Base-by-base conservation (phyloP, 2,888 invertebrate genomes). In the Acrobasis consociella region DNA sequence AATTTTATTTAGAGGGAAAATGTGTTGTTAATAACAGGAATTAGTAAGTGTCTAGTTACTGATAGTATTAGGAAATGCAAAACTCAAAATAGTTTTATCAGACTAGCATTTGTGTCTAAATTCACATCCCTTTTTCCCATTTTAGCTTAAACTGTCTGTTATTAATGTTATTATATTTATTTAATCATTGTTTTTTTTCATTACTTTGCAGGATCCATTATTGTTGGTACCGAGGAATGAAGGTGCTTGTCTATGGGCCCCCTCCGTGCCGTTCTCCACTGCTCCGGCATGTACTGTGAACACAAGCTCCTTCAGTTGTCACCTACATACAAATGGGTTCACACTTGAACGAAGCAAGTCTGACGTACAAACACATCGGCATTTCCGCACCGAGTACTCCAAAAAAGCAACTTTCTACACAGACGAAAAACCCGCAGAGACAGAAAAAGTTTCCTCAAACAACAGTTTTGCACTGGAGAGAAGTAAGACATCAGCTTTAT, bases 161-260 rank as follows among this genome's bases (percentile, higher is more conserved):
- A n/a, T n/a, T n/a, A n/a, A n/a, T n/a, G n/a, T n/a, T n/a, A n/a
- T 1, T 13, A 42, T 11, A 13, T 42, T 42, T 46, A 5, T 60
- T 46, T 58, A 22, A 46, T 7, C 16, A 37, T 53, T 37, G 3
- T 13, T 53, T 7, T 31, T 22, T 39, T 38, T 22, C 5, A 42
- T 17, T 58, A 58, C n/a, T 9, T 78, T 81, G n/a, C 76, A 93
- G 93, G 93, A 94, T 79, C 94, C 94, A 0, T 81, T 94, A 11
- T 78, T 94, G 50, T 82, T 94, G 79, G 94, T 94, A 69, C 94
- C 94, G 10, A 87, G 94, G 68, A 95, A 94, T 80, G 93, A 93
- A 68, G 94, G 94, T 16, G 92, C 93, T 9, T 92, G 89, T 73
- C 72, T 88, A 64, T 93, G 88, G 91, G 93, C 89, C 11, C 93